phyloP scores from a whole-genome alignment of 1,140 invertebrate species.

The Archivesica marissinica region DNA sequence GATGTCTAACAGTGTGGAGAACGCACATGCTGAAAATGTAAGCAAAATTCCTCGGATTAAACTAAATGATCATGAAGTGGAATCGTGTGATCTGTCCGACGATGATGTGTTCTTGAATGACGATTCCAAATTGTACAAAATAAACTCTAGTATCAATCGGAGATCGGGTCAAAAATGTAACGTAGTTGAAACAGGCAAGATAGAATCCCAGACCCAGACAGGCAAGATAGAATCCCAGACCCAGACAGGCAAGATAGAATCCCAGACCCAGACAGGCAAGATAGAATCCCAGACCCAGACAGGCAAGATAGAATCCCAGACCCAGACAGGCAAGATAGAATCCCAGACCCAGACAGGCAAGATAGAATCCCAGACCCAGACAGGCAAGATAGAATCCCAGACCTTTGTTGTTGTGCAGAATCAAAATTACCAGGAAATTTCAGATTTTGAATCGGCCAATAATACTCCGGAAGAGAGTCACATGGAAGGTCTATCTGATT shows the following conservation, averaged over 20 bases:
- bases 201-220: too few relatives aligned
- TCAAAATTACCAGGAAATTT: slow-evolving; percentile 37
- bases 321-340: too few relatives aligned
- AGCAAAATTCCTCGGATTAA: slow-evolving; percentile 40
- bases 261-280: too few relatives aligned
- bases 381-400: not conserved
- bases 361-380: too few relatives aligned
- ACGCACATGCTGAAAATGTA: slow-evolving; percentile 42
- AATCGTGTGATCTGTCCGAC: not conserved
- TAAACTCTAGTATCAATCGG: not conserved
- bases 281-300: too few relatives aligned
- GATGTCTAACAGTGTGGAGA: not conserved
- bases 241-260: too few relatives aligned
- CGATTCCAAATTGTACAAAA: not conserved
- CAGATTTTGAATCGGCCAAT: slow-evolving; percentile 10
- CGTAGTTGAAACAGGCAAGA: not conserved
- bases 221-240: too few relatives aligned
- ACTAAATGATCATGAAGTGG: slow-evolving; percentile 18
- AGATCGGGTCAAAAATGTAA: not conserved
- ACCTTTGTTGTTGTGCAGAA: not conserved
- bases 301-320: too few relatives aligned
- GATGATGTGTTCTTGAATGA: slow-evolving; percentile 48
- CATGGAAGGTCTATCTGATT: not conserved
- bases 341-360: too few relatives aligned
- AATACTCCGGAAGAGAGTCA: not conserved